phyloP scores from a whole-genome alignment of 2,113 vertebrate genomes.

The Corythornis vintsioides region DNA sequence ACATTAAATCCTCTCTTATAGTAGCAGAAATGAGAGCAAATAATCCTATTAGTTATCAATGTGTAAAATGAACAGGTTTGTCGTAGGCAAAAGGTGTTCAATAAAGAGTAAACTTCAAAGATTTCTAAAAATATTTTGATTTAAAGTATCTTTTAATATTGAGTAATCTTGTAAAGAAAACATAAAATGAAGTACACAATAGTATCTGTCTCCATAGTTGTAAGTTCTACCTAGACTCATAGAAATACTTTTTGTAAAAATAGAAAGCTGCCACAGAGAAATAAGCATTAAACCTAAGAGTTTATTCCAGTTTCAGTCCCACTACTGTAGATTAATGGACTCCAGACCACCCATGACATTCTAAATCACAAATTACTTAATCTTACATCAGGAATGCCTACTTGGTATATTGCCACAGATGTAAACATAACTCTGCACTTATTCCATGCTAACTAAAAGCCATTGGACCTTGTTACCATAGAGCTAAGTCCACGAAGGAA shows the following conservation, averaged over 20 bases:
- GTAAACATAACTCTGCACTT: neutral
- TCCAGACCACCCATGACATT: neutral
- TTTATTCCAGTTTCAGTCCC: neutral
- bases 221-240: neutral
- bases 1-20: neutral
- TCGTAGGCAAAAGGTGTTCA: neutral
- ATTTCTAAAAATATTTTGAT: neutral
- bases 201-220: accelerated
- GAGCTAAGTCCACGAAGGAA: neutral
- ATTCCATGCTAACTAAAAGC: neutral
- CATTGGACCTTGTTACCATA: neutral
- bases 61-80: neutral
- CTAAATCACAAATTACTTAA: neutral
- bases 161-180: neutral
- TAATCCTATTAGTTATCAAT: neutral
- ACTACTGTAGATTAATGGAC: neutral
- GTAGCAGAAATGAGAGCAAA: neutral
- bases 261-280: neutral
- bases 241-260: neutral
- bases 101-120: neutral
- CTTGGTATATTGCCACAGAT: neutral
- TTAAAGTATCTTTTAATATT: neutral
- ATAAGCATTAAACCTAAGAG: neutral
- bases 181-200: neutral
- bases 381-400: neutral